phyloP scores from a whole-genome alignment of 30 jellyfish, hydroid and myxozoan genomes.

The Chrysaora quinquecirrha region DNA sequence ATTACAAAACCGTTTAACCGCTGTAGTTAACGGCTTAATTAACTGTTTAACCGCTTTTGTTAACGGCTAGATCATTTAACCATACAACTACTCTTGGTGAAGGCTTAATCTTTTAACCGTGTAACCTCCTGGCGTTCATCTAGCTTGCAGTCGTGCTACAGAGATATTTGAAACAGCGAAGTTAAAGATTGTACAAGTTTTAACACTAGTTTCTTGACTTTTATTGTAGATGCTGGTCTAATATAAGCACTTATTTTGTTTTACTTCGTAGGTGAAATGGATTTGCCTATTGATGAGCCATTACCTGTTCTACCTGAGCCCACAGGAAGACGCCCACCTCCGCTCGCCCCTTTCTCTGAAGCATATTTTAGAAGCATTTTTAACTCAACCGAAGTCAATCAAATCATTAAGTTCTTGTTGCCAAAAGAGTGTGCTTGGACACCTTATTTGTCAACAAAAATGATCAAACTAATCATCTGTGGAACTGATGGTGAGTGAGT shows the following conservation, averaged over 20 bases:
- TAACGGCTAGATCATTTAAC: background rate
- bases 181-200: too few relatives aligned
- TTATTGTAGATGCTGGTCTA: too few relatives aligned
- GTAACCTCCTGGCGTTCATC: too few relatives aligned
- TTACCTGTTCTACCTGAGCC: constrained; percentile 79
- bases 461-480: constrained; percentile 30
- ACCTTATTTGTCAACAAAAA: constrained; percentile 14
- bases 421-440: background rate
- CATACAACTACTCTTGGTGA: too few relatives aligned
- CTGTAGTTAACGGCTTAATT: too few relatives aligned
- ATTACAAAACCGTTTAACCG: too few relatives aligned
- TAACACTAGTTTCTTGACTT: too few relatives aligned
- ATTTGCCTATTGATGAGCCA: constrained; percentile 70
- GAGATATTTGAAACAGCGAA: too few relatives aligned
- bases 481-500: constrained; percentile 18
- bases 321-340: constrained; percentile 78
- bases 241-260: too few relatives aligned
- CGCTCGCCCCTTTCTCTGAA: constrained; percentile 50
- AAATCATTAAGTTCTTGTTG: background rate
- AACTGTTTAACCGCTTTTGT: too few relatives aligned
- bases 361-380: background rate
- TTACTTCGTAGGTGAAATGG: constrained; percentile 45
- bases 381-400: constrained; percentile 21
- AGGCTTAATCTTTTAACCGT: too few relatives aligned
- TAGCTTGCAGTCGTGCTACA: too few relatives aligned